Evolutionary conservation across 2,797 vertebrate genomes (phyloP).

Genomic region (Falco concolor): DNA sequence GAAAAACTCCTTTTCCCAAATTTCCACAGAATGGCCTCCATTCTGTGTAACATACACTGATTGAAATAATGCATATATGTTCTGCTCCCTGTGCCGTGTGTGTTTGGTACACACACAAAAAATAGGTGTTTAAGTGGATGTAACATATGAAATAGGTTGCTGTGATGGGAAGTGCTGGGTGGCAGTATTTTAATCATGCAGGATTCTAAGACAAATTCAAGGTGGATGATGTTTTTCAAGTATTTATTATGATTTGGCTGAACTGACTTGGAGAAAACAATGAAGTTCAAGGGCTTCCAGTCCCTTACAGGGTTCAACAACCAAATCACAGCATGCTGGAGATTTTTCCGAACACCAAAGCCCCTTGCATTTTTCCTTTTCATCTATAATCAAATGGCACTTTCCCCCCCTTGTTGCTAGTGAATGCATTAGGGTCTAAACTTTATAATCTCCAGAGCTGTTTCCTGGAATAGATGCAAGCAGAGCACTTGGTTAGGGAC

Average conservation of each 20-base stretch:
- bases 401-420: not conserved
- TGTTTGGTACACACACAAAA: not conserved
- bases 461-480: not conserved
- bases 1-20: not conserved
- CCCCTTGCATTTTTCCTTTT: not conserved
- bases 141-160: not conserved
- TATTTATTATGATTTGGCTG: not conserved
- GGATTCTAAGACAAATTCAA: not conserved
- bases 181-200: not conserved
- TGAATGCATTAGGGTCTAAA: not conserved
- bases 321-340: not conserved
- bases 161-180: not conserved
- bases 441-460: not conserved
- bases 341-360: not conserved
- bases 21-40: not conserved
- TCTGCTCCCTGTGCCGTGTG: not conserved
- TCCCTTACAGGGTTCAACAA: not conserved
- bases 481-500: not conserved
- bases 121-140: not conserved
- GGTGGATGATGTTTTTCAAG: not conserved
- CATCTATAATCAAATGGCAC: not conserved
- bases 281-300: not conserved
- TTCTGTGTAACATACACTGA: accelerated
- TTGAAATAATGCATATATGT: accelerated
- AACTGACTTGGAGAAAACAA: not conserved